A percentile compares a stretch with the other conserved stretches of the same genome.
Conservation (phyloP, 2,113 vertebrate genomes). For the Cynocephalus volans region DNA sequence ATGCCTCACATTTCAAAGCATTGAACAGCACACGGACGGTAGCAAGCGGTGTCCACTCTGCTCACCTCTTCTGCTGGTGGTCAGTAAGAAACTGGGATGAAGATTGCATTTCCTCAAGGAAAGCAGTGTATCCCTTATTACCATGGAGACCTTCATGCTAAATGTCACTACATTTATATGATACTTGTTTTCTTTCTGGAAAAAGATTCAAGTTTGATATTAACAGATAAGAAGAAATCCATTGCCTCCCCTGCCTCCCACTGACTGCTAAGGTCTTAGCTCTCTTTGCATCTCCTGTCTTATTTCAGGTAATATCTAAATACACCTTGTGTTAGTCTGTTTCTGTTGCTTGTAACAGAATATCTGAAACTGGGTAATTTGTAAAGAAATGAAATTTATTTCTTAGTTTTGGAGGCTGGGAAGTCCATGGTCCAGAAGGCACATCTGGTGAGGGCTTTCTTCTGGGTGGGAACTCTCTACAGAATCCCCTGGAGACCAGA, state of each 20-base stretch:
- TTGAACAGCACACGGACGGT: not conserved
- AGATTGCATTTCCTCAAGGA: not conserved
- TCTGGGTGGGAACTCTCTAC: too few species aligned
- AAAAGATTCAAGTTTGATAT: not conserved
- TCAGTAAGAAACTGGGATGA: not conserved
- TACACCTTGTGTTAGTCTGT: too few species aligned
- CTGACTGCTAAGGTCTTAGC: not conserved
- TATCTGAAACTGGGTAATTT: too few species aligned
- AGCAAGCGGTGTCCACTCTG: not conserved
- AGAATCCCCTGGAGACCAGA: too few species aligned
- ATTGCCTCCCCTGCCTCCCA: too few species aligned
- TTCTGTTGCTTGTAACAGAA: too few species aligned
- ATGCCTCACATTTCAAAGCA: not conserved
- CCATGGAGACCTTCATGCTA: not conserved
- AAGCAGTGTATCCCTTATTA: not conserved
- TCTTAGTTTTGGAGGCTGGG: too few species aligned
- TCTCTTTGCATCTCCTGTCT: not conserved
- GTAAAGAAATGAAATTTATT: too few species aligned
- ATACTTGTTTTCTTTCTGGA: not conserved
- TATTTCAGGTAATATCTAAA: not conserved
- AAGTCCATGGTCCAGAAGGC: too few species aligned
- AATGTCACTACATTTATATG: not conserved
- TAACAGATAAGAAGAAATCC: not conserved
- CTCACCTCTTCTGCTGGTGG: not conserved
- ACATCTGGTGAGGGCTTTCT: too few species aligned